A percentile compares a stretch with the other conserved stretches of the same genome.
Evolutionary conservation across 1,140 invertebrate species (phyloP).

Genomic region (Bathynomus jamesi): DNA sequence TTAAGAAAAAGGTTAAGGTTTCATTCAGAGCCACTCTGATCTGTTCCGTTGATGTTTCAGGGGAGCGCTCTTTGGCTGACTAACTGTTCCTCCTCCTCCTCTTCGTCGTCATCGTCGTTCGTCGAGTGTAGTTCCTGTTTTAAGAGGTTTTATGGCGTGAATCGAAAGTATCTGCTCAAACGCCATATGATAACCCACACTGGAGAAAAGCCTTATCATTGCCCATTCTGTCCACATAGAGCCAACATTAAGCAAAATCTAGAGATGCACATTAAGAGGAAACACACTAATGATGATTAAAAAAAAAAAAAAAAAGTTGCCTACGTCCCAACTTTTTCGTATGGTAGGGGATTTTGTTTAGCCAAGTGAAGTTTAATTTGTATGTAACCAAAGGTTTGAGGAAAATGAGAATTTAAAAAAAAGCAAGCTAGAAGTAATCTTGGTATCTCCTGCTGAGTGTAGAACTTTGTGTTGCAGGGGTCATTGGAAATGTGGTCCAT

Average conservation of each 20-base stretch:
- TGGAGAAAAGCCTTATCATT: conserved; percentile 27
- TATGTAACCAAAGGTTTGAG: no score
- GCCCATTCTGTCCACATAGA: conserved; percentile 44
- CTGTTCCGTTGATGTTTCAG: neutral
- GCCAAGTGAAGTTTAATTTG: no score
- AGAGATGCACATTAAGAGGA: conserved; percentile 36
- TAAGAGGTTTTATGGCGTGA: conserved; percentile 97
- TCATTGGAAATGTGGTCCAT: conserved; percentile 19
- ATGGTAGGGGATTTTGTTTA: no score
- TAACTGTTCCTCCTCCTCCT: neutral
- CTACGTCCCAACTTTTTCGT: no score
- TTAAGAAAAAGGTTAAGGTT: no score
- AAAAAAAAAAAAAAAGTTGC: no score
- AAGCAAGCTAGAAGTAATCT: no score
- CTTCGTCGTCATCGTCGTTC: neutral
- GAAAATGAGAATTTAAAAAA: no score
- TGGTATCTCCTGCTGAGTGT: no score
- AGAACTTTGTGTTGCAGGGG: conserved; percentile 36
- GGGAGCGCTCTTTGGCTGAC: neutral
- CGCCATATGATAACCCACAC: conserved; percentile 29
- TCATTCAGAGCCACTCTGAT: no score
- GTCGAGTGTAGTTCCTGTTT: conserved; percentile 91
- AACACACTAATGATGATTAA: no score
- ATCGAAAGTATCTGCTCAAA: conserved; percentile 45
- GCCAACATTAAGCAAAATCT: conserved; percentile 34